Base-by-base conservation (phyloP, 2,113 vertebrate genomes). In the Podocnemis expansa region DNA sequence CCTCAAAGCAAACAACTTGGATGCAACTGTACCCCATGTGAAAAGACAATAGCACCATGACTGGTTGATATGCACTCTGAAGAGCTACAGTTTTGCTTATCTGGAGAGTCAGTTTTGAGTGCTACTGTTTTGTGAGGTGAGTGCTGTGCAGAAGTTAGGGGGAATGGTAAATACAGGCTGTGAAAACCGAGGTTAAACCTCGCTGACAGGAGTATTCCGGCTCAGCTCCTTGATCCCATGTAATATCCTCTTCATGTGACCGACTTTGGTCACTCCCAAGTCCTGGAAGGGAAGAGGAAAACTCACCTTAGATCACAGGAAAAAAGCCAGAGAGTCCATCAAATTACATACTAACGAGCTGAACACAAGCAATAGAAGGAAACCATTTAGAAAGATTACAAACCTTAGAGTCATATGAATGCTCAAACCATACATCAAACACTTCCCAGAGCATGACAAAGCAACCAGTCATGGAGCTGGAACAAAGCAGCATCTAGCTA, bases 221-320 rank as follows among this genome's bases (percentile, higher is more conserved):
- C 98, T 99, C 98, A 99, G 98, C 91, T 99, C 99, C 97, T 98
- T 97, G 98, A 99, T 99, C 78, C 99, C 99, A 34, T 99, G 99
- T 70, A 99, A 98, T 95, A 99, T 99, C 93, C 99, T 97, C 98
- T 99, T 99, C 99, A 99, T 99, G 90, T 99, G 99, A 63, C 99
- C 99, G 87, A 99, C 99, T 98, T 99, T 99, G 56, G 99, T 99
- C 96, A 99, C 99, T 2, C 99, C 99, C 54, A 99, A 98, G 91
- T 99, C 99, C 99, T 99, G 96, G 73, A 96, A 97, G 89, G 27
- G 88, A 90, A 97, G 58, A 95, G 17, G 70, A 97, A 82, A 87
- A 63, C 81, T 67, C 80, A 83, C 79, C 43, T 79, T 93, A 93
- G 51, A 21, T 24, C 80, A 75, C 24, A 19, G 8, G 9, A 5